Conservation (phyloP, 2,888 invertebrate genomes). For the Oligia strigilis region DNA sequence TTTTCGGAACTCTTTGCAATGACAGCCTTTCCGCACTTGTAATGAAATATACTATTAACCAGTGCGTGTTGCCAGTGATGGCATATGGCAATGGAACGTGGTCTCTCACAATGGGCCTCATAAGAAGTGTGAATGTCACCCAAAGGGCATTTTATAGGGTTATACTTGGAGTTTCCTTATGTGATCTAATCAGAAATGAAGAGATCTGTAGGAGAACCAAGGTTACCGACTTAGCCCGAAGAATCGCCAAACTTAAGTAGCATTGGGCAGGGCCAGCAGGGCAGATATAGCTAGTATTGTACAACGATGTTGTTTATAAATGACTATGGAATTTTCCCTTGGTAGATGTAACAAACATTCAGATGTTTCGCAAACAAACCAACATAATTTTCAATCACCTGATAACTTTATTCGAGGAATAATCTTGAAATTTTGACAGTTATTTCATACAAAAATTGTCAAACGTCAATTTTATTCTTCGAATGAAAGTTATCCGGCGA, state of each 20-base stretch:
- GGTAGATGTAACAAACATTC: neutral
- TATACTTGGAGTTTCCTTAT: neutral
- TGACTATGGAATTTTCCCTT: constrained; percentile 3
- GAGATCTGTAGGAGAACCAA: neutral
- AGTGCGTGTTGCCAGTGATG: neutral
- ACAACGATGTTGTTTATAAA: neutral
- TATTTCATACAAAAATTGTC: too few relatives aligned
- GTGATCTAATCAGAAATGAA: neutral
- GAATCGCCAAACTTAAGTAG: neutral
- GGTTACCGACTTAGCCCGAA: neutral
- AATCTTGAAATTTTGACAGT: too few relatives aligned
- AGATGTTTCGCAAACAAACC: neutral
- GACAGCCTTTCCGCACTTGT: too few relatives aligned
- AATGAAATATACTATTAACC: neutral
- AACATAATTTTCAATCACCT: neutral
- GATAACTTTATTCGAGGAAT: too few relatives aligned
- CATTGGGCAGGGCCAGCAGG: neutral
- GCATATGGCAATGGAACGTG: neutral
- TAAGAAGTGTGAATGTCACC: neutral
- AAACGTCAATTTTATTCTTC: too few relatives aligned
- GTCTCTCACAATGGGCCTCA: too few relatives aligned
- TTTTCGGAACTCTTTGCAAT: too few relatives aligned
- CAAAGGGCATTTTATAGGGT: neutral
- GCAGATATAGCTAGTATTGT: neutral
- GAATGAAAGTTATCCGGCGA: too few relatives aligned